Percentiles rank a stretch among this genome's conserved stretches.
phyloP scores from a whole-genome alignment of 2,888 invertebrate species.

The Alloscopus bannaensis region DNA sequence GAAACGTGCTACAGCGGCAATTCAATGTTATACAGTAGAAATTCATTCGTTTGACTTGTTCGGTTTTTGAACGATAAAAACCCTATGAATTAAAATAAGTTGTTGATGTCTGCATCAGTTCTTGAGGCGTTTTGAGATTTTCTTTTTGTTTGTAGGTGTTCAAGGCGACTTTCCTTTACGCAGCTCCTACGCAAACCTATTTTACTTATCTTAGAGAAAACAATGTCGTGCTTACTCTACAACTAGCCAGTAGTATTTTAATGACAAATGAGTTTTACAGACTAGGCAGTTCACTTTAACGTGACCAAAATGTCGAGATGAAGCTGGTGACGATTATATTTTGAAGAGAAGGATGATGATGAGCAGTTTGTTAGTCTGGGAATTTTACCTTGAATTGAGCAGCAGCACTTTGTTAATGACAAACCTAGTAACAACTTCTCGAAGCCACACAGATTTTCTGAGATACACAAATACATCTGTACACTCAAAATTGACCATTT shows the following conservation, averaged over 20 bases:
- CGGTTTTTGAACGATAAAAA: slow-evolving; percentile 5
- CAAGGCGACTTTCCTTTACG: slow-evolving; percentile 35
- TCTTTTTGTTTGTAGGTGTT: slow-evolving; percentile 16
- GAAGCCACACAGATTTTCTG: not conserved
- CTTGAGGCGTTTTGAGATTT: slow-evolving; percentile 46
- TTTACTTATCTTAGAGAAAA: slow-evolving; percentile 31
- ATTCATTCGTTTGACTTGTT: not conserved
- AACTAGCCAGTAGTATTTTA: slow-evolving; percentile 31
- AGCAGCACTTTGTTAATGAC: not conserved
- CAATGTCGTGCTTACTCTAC: slow-evolving; percentile 35
- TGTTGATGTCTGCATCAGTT: slow-evolving; percentile 38
- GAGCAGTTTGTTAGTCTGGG: not conserved
- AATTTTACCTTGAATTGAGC: not conserved
- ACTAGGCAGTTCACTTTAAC: slow-evolving; percentile 41
- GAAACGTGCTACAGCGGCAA: slow-evolving; percentile 11
- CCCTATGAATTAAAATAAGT: slow-evolving; percentile 10
- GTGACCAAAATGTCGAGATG: slow-evolving; percentile 18
- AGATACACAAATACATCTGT: not conserved
- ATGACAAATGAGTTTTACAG: slow-evolving; percentile 45
- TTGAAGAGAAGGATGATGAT: not conserved
- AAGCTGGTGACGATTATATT: slow-evolving; percentile 31
- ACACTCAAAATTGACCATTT: no score
- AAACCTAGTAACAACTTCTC: no score
- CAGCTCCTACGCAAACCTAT: slow-evolving; percentile 23
- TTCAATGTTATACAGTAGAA: not conserved